These are phyloP conservation scores for Hippocampus zosterae DNA, from an alignment of 2,113 vertebrate genomes.

Conservation along the genomic window DNA sequence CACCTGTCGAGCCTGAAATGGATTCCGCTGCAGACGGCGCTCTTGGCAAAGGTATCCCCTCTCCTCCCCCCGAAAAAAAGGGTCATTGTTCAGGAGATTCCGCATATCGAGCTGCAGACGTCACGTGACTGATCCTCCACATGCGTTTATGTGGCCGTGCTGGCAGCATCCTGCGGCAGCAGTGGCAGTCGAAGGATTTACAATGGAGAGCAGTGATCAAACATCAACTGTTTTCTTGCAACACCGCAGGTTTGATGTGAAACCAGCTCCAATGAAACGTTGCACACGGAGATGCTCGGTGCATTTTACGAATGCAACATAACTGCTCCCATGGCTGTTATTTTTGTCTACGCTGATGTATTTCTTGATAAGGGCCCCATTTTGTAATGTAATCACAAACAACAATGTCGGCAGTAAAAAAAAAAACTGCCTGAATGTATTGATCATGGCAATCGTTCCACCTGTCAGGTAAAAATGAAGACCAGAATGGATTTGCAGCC, in stretches of 20 bases:
- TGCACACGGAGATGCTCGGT: background rate
- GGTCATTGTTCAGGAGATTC: background rate
- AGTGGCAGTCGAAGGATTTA: too few species aligned
- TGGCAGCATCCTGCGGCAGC: too few species aligned
- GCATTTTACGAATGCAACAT: background rate
- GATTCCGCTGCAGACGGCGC: constrained; percentile 23
- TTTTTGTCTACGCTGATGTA: too few species aligned
- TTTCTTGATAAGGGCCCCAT: background rate
- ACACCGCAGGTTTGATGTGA: too few species aligned
- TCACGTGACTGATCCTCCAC: too few species aligned
- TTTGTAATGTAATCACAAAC: background rate
- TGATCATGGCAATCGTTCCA: constrained; percentile 13
- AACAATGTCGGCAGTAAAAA: background rate
- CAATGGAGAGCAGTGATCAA: too few species aligned
- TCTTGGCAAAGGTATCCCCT: constrained; percentile 30
- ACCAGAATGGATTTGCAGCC: constrained; percentile 45
- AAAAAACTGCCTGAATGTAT: constrained; percentile 7
- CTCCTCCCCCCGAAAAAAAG: background rate
- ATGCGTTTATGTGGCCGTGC: too few species aligned
- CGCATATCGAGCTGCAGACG: background rate
- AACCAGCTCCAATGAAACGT: background rate
- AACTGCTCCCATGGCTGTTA: background rate
- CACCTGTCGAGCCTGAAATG: constrained; percentile 4
- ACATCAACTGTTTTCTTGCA: too few species aligned
- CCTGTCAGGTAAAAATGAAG: constrained; percentile 57